Evolutionary conservation across 2,113 vertebrate species (phyloP), one percentile per base, ranked within the genome.

Genomic region (Scalopus aquaticus): DNA sequence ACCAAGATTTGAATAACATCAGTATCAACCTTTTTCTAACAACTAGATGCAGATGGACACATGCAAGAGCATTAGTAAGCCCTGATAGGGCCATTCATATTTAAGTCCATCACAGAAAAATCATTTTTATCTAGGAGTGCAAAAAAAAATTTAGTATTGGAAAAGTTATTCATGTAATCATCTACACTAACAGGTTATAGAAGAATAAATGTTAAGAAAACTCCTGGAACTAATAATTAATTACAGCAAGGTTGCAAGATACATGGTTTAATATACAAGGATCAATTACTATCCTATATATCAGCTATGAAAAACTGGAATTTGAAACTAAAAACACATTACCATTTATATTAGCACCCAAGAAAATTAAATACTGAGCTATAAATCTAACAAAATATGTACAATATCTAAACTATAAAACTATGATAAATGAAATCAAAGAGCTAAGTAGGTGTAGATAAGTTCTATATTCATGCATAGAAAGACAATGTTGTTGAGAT

Each of bases 1-100:
- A 65, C 80, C 56, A 79, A 86, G 16, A 86, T 39, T 67, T 80
- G n/a, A 74, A 85, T 15, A 78, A 79, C 11, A 39, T 46, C 62
- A 58, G 82, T 77, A 81, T 85, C 44, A 88, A 70, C 81, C 39
- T 92, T 83, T 26, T 92, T 39, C 51, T 77, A 67, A 51, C 11
- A 81, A 19, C n/a, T 56, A 20, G 17, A 82, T 42, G 22, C 60
- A 56, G 69, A 51, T 35, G n/a, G 26, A 64, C 32, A 64, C 24
- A 32, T 64, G 7, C 28, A 88, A 92, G 42, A 12, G 72, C 32
- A 46, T 46, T 58, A 32, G n/a, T 60, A 80, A 74, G 44, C 44
- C 44, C 44, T 44, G 44, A 44, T 44, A 44, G 44, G 44, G 44
- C 9, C 3, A 73, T 81, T 54, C 15, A 72, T 11, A 64, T 64